Base-by-base conservation (phyloP, 2,797 vertebrate species). In the Halcyon leucocephala region DNA sequence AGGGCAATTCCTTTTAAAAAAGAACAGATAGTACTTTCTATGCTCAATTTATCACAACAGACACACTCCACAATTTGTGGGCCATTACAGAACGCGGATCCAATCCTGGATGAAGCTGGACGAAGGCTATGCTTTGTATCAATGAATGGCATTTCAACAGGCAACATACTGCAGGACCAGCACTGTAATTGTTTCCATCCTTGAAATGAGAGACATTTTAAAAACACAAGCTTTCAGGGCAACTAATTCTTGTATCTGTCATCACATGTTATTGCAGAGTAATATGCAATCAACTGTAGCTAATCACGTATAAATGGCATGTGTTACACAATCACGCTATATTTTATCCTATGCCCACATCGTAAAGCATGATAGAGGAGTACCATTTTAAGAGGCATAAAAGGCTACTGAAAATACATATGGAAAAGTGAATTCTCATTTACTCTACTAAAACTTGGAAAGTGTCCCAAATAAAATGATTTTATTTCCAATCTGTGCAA, bases 191-290 rank as follows among this genome's bases (percentile, higher is more conserved):
- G 77, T 86, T 89, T 91, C 69, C 84, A 93, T 71, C 52, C 58
- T 88, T 92, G 69, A 74, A 92, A 77, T 14, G 12, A 64, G 44
- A 91, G 44, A 35, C 55, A 67, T 79, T 89, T 92, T 44, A 85
- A 89, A 90, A 94, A 82, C 26, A 73, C 22, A 35, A 61, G 41
- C 57, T 89, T 74, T 80, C 57, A 54, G 25, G 41, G 54, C 21
- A 85, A 89, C 52, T 54, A 64, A 71, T 65, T 65, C 74, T 72
- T 91, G 49, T 65, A 89, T 86, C 86, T 94, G 72, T 91, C 94
- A 86, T 65, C 89, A 65, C 35, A n/a, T 29, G 24, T 83, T 88
- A 88, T 15, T 91, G 84, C 69, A 6, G 1, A 81, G 70, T 66
- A 76, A 95, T 37, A 71, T 11, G 54, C 84, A 96, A 62, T 46